Evolutionary conservation across 1,140 invertebrate species (phyloP), one percentile per base, ranked within the genome.

Genomic region (Hyposmocoma kahamanoa): DNA sequence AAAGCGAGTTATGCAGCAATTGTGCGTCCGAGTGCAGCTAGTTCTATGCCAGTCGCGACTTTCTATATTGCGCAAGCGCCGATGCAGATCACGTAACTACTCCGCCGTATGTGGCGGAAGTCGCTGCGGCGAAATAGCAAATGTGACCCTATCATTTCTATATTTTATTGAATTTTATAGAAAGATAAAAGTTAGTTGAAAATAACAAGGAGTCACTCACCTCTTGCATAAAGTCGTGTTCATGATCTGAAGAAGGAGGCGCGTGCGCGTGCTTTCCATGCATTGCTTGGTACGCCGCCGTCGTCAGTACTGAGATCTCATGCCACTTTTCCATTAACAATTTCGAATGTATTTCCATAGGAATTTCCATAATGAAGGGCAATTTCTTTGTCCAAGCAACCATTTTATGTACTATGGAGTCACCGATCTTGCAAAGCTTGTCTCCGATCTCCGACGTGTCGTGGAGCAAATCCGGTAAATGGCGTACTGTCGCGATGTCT

Each of bases 301-400:
- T 97, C 26, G 96, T 97, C 51, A 98, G 88, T 46, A 98, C 95
- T 56, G 98, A 90, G 47, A 98, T 92, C 88, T 98, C 96, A 80
- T 98, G 96, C 97, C 97, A 99, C 83, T 98, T 97, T 81, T 98
- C 96, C 56, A 97, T 98, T 55, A 99, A 89, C 56, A 99, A 89
- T 84, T 96, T 93, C 42, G 96, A 97, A 76, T 98, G 95, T 55
- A 97, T 94, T 87, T 97, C 95, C 51, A 98, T 94, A 19, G 97
- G 96, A 57, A 98, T 91, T 84, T 98, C 96, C 76, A 94, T 89
- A 77, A 98, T 98, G 87, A 99, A 99, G 22, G 97, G 97, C 79
- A 99, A 87, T 82, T 97, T 92, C 86, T 98, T 98, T 62, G 97
- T 98, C 97, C 97, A 99, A 85, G 98, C 96, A 49, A 99, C 97